Conservation (phyloP, 2,888 invertebrate species). For the Caenorhabditis doughertyi region DNA sequence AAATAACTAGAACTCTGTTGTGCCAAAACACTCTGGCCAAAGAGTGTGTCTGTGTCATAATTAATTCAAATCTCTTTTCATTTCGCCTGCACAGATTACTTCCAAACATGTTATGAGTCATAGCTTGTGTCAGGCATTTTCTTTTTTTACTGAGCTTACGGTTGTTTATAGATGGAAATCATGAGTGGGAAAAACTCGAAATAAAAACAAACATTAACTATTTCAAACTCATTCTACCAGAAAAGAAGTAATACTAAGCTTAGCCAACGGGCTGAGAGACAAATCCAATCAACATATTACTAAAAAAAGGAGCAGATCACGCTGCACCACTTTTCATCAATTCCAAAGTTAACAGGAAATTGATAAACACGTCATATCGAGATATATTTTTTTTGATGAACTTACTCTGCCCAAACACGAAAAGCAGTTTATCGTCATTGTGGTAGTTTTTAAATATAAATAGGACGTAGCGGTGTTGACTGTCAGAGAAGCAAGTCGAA, state of each 20-base stretch:
- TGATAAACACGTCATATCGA: conserved; percentile 45
- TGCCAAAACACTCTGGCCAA: not conserved
- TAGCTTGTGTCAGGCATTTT: too few relatives aligned
- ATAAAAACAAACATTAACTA: not conserved
- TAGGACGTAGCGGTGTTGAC: too few relatives aligned
- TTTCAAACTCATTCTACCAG: conserved; percentile 6
- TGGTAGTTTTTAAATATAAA: not conserved
- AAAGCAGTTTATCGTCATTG: conserved; percentile 36
- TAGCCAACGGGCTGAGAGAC: conserved; percentile 13
- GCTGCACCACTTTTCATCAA: conserved; percentile 28
- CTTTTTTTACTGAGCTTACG: not conserved
- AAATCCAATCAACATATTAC: conserved; percentile 59
- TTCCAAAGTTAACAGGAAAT: conserved; percentile 43
- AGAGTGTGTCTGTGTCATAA: conserved; percentile 22
- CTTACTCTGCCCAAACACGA: conserved; percentile 48
- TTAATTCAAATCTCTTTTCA: conserved; percentile 45
- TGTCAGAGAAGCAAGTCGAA: conserved; percentile 5
- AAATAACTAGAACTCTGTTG: not conserved
- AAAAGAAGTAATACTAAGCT: conserved; percentile 1
- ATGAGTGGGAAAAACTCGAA: not conserved
- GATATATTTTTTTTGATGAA: conserved; percentile 8
- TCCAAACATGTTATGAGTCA: conserved; percentile 16
- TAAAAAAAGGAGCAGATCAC: conserved; percentile 13
- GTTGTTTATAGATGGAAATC: not conserved
- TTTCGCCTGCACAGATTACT: conserved; percentile 20